A percentile compares a stretch with the other conserved stretches of the same genome.
Evolutionary conservation across 2,888 invertebrate genomes (phyloP).

Genomic region (Balanococcus diminutus): DNA sequence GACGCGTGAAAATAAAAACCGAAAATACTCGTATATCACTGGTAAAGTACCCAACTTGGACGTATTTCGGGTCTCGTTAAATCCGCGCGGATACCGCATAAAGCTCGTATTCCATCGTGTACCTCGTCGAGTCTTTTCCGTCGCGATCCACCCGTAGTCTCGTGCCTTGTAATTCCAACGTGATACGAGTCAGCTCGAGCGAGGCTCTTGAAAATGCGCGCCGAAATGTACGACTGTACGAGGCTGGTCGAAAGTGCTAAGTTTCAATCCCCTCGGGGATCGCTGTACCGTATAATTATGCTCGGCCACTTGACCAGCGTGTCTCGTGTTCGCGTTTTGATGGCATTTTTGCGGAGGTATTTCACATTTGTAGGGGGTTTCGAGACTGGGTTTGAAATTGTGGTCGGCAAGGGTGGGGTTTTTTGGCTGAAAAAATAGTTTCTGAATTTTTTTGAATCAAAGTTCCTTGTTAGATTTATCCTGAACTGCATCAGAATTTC

Average conservation of each 20-base stretch:
- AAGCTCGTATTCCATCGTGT: background rate
- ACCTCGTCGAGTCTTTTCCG: background rate
- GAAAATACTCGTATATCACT: slow-evolving; percentile 5
- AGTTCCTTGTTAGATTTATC: too few relatives aligned
- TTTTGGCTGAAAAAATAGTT: too few relatives aligned
- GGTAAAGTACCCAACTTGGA: slow-evolving; percentile 1
- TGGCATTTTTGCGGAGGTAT: background rate
- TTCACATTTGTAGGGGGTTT: too few relatives aligned
- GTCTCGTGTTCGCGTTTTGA: background rate
- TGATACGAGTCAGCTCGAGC: too few relatives aligned
- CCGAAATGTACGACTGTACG: background rate
- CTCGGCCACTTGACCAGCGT: background rate
- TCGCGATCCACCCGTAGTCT: background rate
- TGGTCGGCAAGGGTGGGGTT: too few relatives aligned
- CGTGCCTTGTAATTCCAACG: too few relatives aligned
- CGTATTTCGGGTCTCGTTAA: background rate
- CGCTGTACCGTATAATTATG: background rate
- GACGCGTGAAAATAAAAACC: background rate
- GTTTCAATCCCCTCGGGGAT: background rate
- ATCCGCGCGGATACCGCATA: background rate
- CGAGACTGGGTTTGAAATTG: too few relatives aligned
- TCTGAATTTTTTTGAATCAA: too few relatives aligned
- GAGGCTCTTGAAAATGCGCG: background rate
- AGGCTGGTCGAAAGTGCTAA: background rate
- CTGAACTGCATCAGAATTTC: too few relatives aligned